Base-by-base conservation (phyloP, 2,113 vertebrate genomes). In the Pterocles orientalis region DNA sequence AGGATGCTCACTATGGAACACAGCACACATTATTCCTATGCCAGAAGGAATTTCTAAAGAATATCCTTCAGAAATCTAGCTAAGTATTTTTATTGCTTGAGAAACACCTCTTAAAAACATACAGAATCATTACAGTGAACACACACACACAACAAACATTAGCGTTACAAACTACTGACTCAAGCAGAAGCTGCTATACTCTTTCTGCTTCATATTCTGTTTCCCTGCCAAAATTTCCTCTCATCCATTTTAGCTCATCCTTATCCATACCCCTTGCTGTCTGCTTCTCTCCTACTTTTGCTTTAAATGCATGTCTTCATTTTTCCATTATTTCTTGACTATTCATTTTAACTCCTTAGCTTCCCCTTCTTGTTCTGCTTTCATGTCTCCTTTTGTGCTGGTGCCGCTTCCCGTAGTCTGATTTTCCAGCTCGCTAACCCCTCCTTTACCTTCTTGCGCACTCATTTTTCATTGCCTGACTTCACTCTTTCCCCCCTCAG, bases 361-460 rank as follows among this genome's bases (percentile, higher is more conserved):
- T 92, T 95, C 90, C 86, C 87, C 96, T 75, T 75, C 51, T 28
- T 28, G 26, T 28, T 60, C 54, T 94, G 88, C 39, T 84, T 96
- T 73, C 83, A 0, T 14, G 82, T 82, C 92, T 82, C 70, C 71
- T 76, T 58, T 48, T 80, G n/a, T 7, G 73, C 76, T 9, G n/a
- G 20, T 34, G 58, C 41, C 1, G 0, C 53, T 90, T 95, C 84
- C 93, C 24, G 25, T 6, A 31, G 25, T 3, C 8, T 1, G 0
- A 26, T 18, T 39, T 83, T 51, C 76, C 0, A 9, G 7, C 86
- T 94, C 23, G 0, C 75, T 29, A 23, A 76, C 12, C 39, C 77
- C 79, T 66, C n/a, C 1, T 7, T 66, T 80, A 39, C 85, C 92
- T 47, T 64, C 79, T 50, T 39, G 89, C 60, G 13, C 62, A 20